These are phyloP conservation scores for Drosophila cracens DNA, from an alignment of 2,888 invertebrate species.

Conservation along the genomic window DNA sequence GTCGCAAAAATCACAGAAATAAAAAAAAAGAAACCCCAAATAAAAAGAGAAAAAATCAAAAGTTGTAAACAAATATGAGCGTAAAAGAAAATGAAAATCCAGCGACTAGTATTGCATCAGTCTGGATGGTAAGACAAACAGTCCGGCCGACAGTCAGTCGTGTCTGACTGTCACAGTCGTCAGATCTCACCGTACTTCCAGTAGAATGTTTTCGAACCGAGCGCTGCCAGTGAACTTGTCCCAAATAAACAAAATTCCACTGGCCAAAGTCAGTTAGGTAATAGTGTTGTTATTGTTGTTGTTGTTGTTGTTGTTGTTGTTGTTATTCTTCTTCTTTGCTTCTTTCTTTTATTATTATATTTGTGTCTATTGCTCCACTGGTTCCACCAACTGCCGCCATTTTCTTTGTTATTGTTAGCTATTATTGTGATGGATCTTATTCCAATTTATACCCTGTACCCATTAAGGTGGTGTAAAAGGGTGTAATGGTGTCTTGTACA, in stretches of 20 bases:
- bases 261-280: conserved; percentile 58
- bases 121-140: conserved; percentile 12
- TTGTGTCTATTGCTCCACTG: conserved; percentile 15
- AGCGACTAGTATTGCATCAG: conserved; percentile 42
- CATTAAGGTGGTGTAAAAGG: neutral
- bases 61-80: conserved; percentile 83
- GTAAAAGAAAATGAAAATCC: conserved; percentile 78
- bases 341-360: conserved; percentile 23
- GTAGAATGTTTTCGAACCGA: conserved; percentile 37
- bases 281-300: conserved; percentile 39
- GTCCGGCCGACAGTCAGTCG: conserved; percentile 7
- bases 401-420: conserved; percentile 50
- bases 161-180: conserved; percentile 5
- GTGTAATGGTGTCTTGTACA: neutral
- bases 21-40: conserved; percentile 35
- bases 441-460: neutral
- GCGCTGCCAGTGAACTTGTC: conserved; percentile 76
- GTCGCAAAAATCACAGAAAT: conserved; percentile 47
- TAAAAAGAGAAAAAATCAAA: conserved; percentile 64
- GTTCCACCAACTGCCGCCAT: conserved; percentile 33
- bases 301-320: neutral
- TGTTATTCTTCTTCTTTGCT: conserved; percentile 11
- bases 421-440: conserved; percentile 29
- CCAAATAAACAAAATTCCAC: conserved; percentile 82
- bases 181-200: conserved; percentile 39